Percentiles rank a stretch among this genome's conserved stretches.
These are phyloP conservation scores for Brachypodius melanocephalos DNA, from an alignment of 2,113 vertebrate species.

Conservation along the genomic window DNA sequence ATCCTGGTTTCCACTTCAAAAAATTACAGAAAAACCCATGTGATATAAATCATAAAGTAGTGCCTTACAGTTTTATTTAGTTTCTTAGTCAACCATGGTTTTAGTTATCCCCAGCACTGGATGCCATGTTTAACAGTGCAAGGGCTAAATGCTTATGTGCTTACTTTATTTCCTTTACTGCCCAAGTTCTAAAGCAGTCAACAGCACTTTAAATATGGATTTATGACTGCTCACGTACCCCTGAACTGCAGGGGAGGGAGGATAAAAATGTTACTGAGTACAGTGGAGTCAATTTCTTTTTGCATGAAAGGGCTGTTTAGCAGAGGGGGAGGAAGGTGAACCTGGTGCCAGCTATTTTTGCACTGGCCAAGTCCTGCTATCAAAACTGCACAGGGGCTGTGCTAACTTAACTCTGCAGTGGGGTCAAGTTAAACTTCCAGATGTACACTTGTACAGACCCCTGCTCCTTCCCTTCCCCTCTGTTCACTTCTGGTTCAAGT, in stretches of 20 bases:
- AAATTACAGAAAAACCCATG: not conserved
- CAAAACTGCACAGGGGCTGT: not conserved
- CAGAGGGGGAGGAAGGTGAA: not conserved
- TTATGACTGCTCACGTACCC: not conserved
- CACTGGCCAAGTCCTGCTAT: not conserved
- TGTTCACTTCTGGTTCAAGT: not conserved
- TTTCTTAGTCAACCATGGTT: not conserved
- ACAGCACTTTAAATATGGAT: constrained; percentile 22
- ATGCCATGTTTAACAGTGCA: not conserved
- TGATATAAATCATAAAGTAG: not conserved
- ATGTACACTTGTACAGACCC: not conserved
- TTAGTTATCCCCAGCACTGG: not conserved
- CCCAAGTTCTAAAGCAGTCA: constrained; percentile 44
- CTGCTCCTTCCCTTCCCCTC: not conserved
- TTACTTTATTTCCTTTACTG: constrained; percentile 48
- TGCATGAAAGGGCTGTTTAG: not conserved
- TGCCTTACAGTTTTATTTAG: constrained; percentile 18
- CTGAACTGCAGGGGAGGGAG: not conserved
- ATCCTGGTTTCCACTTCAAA: not conserved
- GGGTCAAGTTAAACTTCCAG: not conserved
- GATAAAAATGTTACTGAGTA: not conserved
- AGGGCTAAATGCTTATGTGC: constrained; percentile 23
- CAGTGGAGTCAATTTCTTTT: constrained; percentile 12
- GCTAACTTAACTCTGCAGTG: not conserved
- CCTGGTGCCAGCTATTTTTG: constrained; percentile 11